Base-by-base conservation (phyloP, 2,113 vertebrate species). In the Triplophysa siluroides region DNA sequence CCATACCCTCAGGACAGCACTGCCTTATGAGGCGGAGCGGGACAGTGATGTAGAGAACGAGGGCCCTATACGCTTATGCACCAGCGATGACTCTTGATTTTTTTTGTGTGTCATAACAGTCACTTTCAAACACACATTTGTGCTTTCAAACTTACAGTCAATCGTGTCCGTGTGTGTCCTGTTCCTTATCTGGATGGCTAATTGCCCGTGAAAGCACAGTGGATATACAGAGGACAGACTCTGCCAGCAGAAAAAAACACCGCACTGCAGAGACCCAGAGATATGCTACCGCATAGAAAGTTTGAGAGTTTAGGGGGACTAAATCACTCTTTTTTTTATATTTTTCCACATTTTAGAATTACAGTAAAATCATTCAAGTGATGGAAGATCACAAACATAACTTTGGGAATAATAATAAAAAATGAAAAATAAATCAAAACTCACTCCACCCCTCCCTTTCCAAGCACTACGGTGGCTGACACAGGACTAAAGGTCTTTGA, bases 171-270 rank as follows among this genome's bases (percentile, higher is more conserved):
- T 78, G 33, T 86, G 89, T 88, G 85, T 78, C 84, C 68, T 0
- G 72, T 9, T 64, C 26, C 87, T 85, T 84, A 87, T 91, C 88
- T 86, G 84, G 85, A 86, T 86, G 88, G 90, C 88, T 91, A 91
- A 90, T 91, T 90, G 90, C 86, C 83, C 86, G 85, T 88, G 89
- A 91, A 89, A 90, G 90, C 87, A 91, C 89, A 90, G 85, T 87
- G 41, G 84, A 60, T 85, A 82, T 82, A 66, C 81, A 13, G 84
- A 1, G 6, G 69, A 72, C 52, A 72, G 54, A 58, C 69, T 56
- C 52, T 33, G 6, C 52, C 69, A 71, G 4, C 8, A 26, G 21
- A 0, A 18, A 38, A 58, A 38, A 38, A 8, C 50, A 14, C 26
- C 69, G 50, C 29, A 72, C 18, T 38, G 18, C 47, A 71, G 68